These are phyloP conservation scores for Catocala fraxini DNA, from an alignment of 2,888 invertebrate genomes.

Conservation along the genomic window DNA sequence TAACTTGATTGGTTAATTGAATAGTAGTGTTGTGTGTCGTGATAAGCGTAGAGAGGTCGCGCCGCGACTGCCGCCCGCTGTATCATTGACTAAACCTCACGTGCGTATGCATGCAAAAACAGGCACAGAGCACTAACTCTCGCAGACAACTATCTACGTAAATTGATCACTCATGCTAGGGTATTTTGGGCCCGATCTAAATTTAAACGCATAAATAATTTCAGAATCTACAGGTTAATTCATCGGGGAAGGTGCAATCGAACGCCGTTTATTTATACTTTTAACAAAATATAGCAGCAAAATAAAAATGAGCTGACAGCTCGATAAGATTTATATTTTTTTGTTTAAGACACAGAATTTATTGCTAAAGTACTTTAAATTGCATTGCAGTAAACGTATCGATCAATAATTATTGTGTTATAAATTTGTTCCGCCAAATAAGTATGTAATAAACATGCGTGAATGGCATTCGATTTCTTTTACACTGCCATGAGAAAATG, in stretches of 20 bases:
- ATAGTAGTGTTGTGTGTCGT: conserved; percentile 71
- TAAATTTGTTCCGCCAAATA: conserved; percentile 20
- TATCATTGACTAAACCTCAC: conserved; percentile 80
- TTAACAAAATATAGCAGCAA: too few species aligned
- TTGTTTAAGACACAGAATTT: background rate
- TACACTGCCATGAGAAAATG: conserved; percentile 29
- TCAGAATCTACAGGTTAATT: conserved; percentile 31
- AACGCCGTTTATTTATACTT: background rate
- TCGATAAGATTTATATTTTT: too few species aligned
- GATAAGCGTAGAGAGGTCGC: conserved; percentile 82
- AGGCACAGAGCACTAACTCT: conserved; percentile 72
- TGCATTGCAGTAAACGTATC: conserved; percentile 23
- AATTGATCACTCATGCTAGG: conserved; percentile 40
- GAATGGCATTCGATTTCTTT: conserved; percentile 24
- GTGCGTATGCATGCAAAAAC: conserved; percentile 82
- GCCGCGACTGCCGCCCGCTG: conserved; percentile 76
- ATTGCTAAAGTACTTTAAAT: conserved; percentile 16
- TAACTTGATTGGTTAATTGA: conserved; percentile 72
- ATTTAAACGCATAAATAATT: conserved; percentile 47
- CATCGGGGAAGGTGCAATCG: conserved; percentile 5
- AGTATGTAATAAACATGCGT: conserved; percentile 10
- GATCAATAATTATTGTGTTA: conserved; percentile 19
- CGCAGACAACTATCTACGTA: conserved; percentile 60
- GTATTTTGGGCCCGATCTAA: conserved; percentile 44
- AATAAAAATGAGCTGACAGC: too few species aligned